Percentiles rank a stretch among this genome's conserved stretches.
These are phyloP conservation scores for Celastrina argiolus DNA, from an alignment of 2,888 invertebrate species.

Conservation along the genomic window DNA sequence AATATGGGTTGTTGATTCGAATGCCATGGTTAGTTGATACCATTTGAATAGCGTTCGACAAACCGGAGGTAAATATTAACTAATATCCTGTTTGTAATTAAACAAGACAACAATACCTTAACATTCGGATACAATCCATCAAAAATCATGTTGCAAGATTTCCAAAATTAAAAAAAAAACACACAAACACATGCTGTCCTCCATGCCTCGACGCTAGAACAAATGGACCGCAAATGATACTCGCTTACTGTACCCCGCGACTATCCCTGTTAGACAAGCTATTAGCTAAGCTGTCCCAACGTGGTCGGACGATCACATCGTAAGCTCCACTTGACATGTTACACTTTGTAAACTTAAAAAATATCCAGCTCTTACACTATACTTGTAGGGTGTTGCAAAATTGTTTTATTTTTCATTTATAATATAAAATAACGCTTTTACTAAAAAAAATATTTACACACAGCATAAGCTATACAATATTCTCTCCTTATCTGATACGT, in stretches of 20 bases:
- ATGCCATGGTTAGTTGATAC: too few relatives aligned
- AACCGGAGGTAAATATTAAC: too few relatives aligned
- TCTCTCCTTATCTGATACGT: too few relatives aligned
- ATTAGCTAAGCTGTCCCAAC: conserved; percentile 39
- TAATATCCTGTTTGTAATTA: too few relatives aligned
- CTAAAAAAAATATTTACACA: too few relatives aligned
- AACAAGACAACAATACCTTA: too few relatives aligned
- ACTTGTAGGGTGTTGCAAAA: background rate
- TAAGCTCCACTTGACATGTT: background rate
- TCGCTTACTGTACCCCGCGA: conserved; percentile 33
- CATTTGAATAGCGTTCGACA: too few relatives aligned
- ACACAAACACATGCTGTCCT: background rate
- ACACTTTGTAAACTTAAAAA: background rate
- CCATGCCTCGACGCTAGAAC: conserved; percentile 31
- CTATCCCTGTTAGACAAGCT: conserved; percentile 43
- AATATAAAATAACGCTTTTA: too few relatives aligned
- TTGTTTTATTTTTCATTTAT: too few relatives aligned
- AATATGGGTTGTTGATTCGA: too few relatives aligned
- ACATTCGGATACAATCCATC: background rate
- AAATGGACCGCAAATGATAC: conserved; percentile 39
- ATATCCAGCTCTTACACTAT: background rate
- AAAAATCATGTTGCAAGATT: background rate
- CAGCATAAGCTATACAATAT: too few relatives aligned
- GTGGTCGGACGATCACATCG: background rate
- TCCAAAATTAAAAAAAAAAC: background rate